Base-by-base conservation (phyloP, 1,140 invertebrate genomes). In the Bathynomus jamesi region DNA sequence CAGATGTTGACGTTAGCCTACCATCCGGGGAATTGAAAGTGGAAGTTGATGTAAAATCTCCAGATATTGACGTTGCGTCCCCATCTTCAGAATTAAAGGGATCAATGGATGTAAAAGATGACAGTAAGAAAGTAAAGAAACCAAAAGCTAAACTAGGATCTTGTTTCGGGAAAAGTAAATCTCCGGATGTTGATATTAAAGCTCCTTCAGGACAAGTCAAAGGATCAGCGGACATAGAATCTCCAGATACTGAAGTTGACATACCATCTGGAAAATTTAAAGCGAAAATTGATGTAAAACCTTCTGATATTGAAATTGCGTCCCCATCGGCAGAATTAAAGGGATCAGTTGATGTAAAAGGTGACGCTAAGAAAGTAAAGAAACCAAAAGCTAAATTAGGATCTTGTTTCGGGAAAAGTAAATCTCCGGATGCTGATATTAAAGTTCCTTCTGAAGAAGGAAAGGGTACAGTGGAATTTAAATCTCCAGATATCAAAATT, bases 91-190 rank as follows among this genome's bases (percentile, higher is more conserved):
- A 30, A 53, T 63, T 27, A 74, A 69, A 24, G 53, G 63, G 40
- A 17, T 21, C 40, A 5, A 53, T 17, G 21, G 40, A 17, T 53
- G 40, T 17, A 53, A 53, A 5, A 27, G 67, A 70, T n/a, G 11
- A 32, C 61, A 63, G 67, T 17, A 28, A 74, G 21, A 17, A 63
- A 53, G 13, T 21, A 53, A 21, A 21, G 13, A 65, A 74, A 67
- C 67, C 40, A 28, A 62, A 70, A 31, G 8, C 53, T n/a, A 28
- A 70, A n/a, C 28, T 68, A 21, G 67, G 67, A 28, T 68, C 67
- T 10, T 68, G 67, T n/a, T 68, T 68, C 28, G 67, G 67, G 28
- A 68, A 68, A 28, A 32, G 31, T 25, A 67, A 28, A 62, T 61
- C 70, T 24, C 63, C 64, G 7, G 30, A 73, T 61, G 67, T n/a